A percentile compares a stretch with the other conserved stretches of the same genome.
Evolutionary conservation across 30 jellyfish, hydroid and myxozoan genomes (phyloP).

Genomic region (Aurelia aurita): DNA sequence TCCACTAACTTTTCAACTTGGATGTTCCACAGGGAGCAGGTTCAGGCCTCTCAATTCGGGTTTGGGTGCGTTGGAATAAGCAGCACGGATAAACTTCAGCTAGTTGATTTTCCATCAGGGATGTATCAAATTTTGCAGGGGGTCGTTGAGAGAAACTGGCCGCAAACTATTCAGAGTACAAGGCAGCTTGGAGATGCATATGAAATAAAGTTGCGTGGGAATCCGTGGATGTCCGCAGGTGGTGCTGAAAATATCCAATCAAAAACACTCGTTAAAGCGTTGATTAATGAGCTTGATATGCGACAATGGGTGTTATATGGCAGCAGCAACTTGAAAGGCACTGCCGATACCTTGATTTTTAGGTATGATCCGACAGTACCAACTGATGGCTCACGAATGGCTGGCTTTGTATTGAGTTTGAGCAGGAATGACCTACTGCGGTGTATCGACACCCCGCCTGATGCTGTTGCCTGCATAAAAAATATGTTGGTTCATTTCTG

Average conservation of each 20-base stretch:
- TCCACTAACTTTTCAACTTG: conserved; percentile 24
- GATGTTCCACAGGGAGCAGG: conserved; percentile 27
- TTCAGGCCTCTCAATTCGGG: conserved; percentile 8
- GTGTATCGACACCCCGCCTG: conserved; percentile 51
- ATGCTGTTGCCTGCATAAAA: conserved; percentile 8
- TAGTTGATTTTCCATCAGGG: conserved; percentile 2
- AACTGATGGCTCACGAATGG: conserved; percentile 10
- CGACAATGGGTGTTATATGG: conserved; percentile 47
- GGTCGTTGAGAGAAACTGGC: conserved; percentile 37
- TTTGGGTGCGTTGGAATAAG: conserved; percentile 10
- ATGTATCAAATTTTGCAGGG: neutral
- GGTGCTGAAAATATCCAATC: conserved; percentile 29
- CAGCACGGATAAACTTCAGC: neutral
- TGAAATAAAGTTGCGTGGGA: conserved; percentile 58
- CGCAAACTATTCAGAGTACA: conserved; percentile 3
- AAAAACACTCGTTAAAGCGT: conserved; percentile 9
- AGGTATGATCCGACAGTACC: conserved; percentile 24
- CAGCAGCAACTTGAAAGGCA: conserved; percentile 14
- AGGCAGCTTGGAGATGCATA: neutral
- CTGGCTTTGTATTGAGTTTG: conserved; percentile 17
- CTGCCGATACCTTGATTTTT: conserved; percentile 45
- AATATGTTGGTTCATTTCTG: conserved; percentile 24
- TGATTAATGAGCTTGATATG: conserved; percentile 16
- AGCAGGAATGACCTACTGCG: conserved; percentile 55
- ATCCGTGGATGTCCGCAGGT: conserved; percentile 65